Evolutionary conservation across 2,113 vertebrate genomes (phyloP).

Genomic region (Coregonus clupeaformis): DNA sequence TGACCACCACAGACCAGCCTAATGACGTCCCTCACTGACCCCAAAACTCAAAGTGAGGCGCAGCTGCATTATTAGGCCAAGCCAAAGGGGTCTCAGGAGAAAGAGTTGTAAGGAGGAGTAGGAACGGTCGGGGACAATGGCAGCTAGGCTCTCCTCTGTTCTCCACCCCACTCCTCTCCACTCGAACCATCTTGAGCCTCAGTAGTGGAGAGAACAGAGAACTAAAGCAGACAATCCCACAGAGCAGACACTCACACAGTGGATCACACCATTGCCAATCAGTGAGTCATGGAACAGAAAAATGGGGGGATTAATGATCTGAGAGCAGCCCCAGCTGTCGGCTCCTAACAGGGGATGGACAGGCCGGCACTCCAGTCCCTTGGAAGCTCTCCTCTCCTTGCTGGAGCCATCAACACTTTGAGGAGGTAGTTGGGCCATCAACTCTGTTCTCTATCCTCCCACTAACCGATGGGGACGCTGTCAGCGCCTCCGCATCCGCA

Average conservation of each 20-base stretch:
- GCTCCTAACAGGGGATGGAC: constrained; percentile 26
- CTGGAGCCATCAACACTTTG: constrained; percentile 35
- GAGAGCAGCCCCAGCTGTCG: constrained; percentile 51
- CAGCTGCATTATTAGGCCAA: constrained; percentile 55
- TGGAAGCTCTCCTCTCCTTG: constrained; percentile 23
- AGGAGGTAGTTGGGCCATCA: constrained; percentile 29
- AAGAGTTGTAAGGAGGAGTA: constrained; percentile 16
- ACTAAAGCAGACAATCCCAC: constrained; percentile 30
- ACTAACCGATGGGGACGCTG: constrained; percentile 50
- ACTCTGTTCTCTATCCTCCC: constrained; percentile 23
- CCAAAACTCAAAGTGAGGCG: constrained; percentile 43
- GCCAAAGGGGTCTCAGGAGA: constrained; percentile 39
- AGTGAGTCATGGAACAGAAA: constrained; percentile 48
- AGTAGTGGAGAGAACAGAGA: constrained; percentile 17
- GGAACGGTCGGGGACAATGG: constrained; percentile 8
- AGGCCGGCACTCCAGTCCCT: constrained; percentile 26
- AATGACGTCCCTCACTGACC: constrained; percentile 63
- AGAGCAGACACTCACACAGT: constrained; percentile 38
- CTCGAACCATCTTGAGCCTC: neutral
- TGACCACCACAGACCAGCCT: constrained; percentile 67
- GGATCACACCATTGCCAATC: constrained; percentile 46
- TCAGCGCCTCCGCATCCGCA: constrained; percentile 56
- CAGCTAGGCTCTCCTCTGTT: neutral
- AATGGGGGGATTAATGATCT: constrained; percentile 62
- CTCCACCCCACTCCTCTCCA: neutral